Conservation (phyloP, 2,797 vertebrate species). For the Neosalanx taihuensis region DNA sequence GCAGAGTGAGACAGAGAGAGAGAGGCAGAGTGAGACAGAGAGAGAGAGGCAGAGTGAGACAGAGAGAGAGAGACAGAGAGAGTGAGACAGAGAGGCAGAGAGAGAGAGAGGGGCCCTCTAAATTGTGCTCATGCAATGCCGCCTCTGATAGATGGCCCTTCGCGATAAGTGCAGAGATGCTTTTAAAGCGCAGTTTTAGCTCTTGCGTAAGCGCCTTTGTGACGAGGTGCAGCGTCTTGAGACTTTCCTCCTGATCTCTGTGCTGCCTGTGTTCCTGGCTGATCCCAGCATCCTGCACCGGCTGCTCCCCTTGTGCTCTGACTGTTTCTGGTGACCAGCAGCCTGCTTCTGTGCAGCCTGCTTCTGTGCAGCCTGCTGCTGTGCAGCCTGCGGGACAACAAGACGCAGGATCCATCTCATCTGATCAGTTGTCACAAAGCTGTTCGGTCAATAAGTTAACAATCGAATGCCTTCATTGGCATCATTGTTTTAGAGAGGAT, state of each 20-base stretch:
- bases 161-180: constrained; percentile 32
- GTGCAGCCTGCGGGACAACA: no score
- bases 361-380: no score
- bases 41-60: not conserved
- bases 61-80: not conserved
- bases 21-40: no score
- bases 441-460: no score
- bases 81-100: no score
- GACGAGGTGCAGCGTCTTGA: constrained; percentile 27
- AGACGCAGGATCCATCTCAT: no score
- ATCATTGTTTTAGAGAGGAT: no score
- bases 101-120: not conserved
- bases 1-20: no score
- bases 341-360: not conserved
- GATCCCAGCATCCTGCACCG: not conserved
- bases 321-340: constrained; percentile 31
- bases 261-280: constrained; percentile 40
- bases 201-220: constrained; percentile 41
- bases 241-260: constrained; percentile 32
- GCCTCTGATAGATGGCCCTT: constrained; percentile 31
- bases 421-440: no score
- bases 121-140: constrained; percentile 30
- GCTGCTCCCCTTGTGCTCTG: constrained; percentile 7
- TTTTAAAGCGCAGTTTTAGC: constrained; percentile 35
- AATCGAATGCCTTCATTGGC: no score